Percentiles rank a stretch among this genome's conserved stretches.
Evolutionary conservation across 1,140 invertebrate genomes (phyloP).

Genomic region (Lordiphosa stackelbergi): DNA sequence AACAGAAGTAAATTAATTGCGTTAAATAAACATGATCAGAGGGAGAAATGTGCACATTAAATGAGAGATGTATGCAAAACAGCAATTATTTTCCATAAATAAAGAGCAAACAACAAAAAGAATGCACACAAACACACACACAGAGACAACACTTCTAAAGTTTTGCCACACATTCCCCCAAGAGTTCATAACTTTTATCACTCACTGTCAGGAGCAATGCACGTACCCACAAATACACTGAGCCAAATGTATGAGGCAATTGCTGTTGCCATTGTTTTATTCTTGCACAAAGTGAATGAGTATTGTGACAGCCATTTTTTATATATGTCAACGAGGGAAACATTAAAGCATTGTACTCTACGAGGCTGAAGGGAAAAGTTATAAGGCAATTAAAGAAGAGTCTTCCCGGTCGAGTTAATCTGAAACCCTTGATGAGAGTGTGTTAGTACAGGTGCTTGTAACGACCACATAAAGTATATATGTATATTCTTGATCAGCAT

Average conservation of each 20-base stretch:
- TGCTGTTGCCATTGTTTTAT: slow-evolving; percentile 39
- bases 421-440: too few species aligned
- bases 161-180: slow-evolving; percentile 27
- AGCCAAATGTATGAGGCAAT: slow-evolving; percentile 1
- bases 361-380: slow-evolving; percentile 3
- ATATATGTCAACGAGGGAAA: slow-evolving; percentile 43
- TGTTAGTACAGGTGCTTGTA: too few species aligned
- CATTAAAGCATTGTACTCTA: slow-evolving; percentile 15
- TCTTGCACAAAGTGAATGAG: slow-evolving; percentile 44
- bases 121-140: slow-evolving; percentile 18
- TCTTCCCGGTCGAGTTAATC: too few species aligned
- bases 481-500: too few species aligned
- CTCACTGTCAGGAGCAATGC: slow-evolving; percentile 54
- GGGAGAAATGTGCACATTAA: slow-evolving; percentile 6
- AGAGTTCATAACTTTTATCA: slow-evolving; percentile 70
- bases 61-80: slow-evolving; percentile 26
- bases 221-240: slow-evolving; percentile 11
- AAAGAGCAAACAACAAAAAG: slow-evolving; percentile 7
- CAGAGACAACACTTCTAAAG: slow-evolving; percentile 31
- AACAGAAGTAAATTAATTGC: slow-evolving; percentile 44
- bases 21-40: slow-evolving; percentile 23
- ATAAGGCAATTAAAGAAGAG: slow-evolving; percentile 22
- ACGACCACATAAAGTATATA: too few species aligned
- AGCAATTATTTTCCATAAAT: slow-evolving; percentile 42
- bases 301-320: slow-evolving; percentile 51